Conservation (phyloP, 2,888 invertebrate species). For the Platerodrilus igneus region DNA sequence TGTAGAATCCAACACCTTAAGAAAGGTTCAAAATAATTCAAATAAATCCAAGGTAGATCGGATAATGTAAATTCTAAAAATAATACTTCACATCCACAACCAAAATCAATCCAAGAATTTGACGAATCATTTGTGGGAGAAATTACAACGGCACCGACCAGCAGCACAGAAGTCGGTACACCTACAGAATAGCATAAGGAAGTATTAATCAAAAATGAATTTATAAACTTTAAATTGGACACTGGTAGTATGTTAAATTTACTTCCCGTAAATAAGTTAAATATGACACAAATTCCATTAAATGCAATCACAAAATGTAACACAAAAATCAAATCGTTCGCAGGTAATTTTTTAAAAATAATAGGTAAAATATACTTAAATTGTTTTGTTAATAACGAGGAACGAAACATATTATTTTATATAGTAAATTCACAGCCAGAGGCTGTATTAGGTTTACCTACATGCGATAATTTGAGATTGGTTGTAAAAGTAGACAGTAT, state of each 20-base stretch:
- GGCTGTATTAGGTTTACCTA: conserved; percentile 2
- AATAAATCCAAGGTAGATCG: no score
- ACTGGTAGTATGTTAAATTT: conserved; percentile 19
- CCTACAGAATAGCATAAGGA: no score
- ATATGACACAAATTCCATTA: not conserved
- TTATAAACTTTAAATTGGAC: conserved; percentile 19
- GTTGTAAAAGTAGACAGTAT: conserved; percentile 12
- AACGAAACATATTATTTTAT: conserved; percentile 9
- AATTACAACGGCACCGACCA: no score
- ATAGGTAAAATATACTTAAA: conserved; percentile 16
- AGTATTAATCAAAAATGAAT: no score
- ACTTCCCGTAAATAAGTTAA: conserved; percentile 4
- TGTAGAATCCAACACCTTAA: no score
- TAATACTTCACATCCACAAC: no score
- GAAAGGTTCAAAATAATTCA: no score
- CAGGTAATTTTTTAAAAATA: conserved; percentile 14
- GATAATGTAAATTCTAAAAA: no score
- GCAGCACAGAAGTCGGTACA: no score
- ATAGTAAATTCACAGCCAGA: conserved; percentile 7
- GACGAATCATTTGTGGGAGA: no score
- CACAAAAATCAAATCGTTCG: conserved; percentile 14
- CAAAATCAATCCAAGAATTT: no score
- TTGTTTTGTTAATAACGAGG: conserved; percentile 9
- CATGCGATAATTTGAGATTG: conserved; percentile 11
- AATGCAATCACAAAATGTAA: conserved; percentile 3